Base-by-base conservation (phyloP, 2,888 invertebrate genomes). In the Stenurella melanura region DNA sequence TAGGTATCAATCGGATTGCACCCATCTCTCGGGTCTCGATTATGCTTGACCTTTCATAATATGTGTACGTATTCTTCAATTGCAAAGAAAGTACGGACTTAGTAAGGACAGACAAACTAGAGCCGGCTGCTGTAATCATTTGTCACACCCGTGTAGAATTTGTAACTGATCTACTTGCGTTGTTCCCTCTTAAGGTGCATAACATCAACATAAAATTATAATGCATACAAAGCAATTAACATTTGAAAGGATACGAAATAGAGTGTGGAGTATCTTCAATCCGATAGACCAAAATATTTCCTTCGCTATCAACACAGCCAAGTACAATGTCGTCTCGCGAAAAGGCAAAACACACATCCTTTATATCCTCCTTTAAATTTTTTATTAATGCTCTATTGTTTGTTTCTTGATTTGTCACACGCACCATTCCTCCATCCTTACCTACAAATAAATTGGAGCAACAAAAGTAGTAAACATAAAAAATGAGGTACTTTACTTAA, bases 261-360 rank as follows among this genome's bases (percentile, higher is more conserved):
- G 90, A 91, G 77, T 91, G 90, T 76, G 92, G 91, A 73, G 91
- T 90, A 80, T 93, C 91, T 86, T 94, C 93, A 83, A 97, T 94
- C 84, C 94, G 93, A 87, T 96, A 94, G 70, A 98, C 93, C 88
- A 95, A 95, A 80, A 98, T 92, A 86, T 93, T 94, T 61, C 97
- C 97, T 83, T 92, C 92, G 84, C 95, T 95, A 89, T 98, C 98
- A 69, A 98, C 95, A 83, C 95, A 95, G 0, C 96, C 98, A 57
- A 98, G 90, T 76, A 97, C 92, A 57, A 95, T 93, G 83, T 95
- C 94, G 73, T 93, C 92, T 80, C 93, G 92, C 63, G 96, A 93
- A 88, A 96, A 95, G 4, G 98, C 96, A 90, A 98, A 98, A 0
- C 97, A 94, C 67, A 98, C 90, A 89, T 98, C 98, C 88, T 96